These are phyloP conservation scores for Apotomis betuletana DNA, from an alignment of 2,888 invertebrate species.

Conservation along the genomic window DNA sequence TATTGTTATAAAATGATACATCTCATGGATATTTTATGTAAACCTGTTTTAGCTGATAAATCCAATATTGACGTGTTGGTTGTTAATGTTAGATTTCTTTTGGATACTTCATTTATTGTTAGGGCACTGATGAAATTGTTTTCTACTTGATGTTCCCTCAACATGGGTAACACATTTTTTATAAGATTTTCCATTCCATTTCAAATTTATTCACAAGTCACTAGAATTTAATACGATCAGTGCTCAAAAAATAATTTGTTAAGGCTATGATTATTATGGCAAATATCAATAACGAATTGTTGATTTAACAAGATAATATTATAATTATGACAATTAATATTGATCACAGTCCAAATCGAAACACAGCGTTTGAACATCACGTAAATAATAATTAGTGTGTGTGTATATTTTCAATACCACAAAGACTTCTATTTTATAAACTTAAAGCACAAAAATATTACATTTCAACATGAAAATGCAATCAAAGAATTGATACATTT, in stretches of 20 bases:
- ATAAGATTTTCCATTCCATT: constrained; percentile 41
- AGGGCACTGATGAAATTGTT: constrained; percentile 37
- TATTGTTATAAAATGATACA: constrained; percentile 78
- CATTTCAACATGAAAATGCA: neutral
- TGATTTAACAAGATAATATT: constrained; percentile 60
- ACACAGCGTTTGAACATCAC: constrained; percentile 72
- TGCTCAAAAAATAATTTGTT: constrained; percentile 78
- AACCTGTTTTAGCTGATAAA: constrained; percentile 61
- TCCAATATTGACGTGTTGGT: constrained; percentile 62
- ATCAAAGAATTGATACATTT: constrained; percentile 1
- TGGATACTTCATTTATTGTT: constrained; percentile 33
- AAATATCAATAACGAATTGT: constrained; percentile 59
- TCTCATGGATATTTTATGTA: constrained; percentile 65
- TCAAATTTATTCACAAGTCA: constrained; percentile 31
- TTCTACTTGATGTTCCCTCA: constrained; percentile 10
- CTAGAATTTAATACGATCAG: constrained; percentile 58
- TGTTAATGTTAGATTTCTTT: constrained; percentile 52
- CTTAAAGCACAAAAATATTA: neutral
- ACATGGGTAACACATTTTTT: constrained; percentile 18
- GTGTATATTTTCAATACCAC: constrained; percentile 71
- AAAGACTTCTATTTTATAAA: constrained; percentile 45
- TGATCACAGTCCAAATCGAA: constrained; percentile 65
- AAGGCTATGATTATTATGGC: constrained; percentile 55
- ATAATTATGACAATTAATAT: constrained; percentile 52
- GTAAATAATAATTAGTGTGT: constrained; percentile 60